phyloP scores from a whole-genome alignment of 2,888 invertebrate genomes.

The Tolmerus cingulatus region DNA sequence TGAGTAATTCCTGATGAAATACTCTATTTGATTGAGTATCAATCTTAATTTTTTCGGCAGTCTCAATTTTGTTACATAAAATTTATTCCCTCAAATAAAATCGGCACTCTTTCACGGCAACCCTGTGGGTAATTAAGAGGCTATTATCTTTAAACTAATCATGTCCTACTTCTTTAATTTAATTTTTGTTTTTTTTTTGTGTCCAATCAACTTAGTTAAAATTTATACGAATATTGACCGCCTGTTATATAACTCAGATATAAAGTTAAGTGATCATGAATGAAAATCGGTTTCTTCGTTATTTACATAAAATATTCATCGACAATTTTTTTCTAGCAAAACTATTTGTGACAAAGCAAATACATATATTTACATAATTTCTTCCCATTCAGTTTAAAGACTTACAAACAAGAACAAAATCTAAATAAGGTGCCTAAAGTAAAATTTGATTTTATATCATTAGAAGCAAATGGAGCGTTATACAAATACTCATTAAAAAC shows the following conservation, averaged over 20 bases:
- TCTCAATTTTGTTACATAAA: no score
- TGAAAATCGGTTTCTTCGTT: neutral
- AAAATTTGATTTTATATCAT: neutral
- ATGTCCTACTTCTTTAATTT: neutral
- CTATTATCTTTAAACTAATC: neutral
- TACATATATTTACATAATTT: neutral
- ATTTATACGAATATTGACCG: neutral
- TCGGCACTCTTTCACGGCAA: neutral
- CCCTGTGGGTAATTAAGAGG: neutral
- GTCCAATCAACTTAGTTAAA: neutral
- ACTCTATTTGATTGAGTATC: no score
- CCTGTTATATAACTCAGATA: neutral
- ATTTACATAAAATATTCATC: neutral
- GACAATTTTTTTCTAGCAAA: neutral
- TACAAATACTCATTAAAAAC: no score
- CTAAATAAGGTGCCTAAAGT: no score
- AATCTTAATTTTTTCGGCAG: no score
- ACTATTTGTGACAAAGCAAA: neutral
- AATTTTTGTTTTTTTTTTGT: neutral
- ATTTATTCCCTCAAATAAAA: neutral
- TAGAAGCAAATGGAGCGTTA: neutral
- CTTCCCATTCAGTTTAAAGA: neutral
- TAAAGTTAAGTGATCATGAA: neutral
- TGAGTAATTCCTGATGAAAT: no score
- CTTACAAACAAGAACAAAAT: neutral